phyloP scores from a whole-genome alignment of 2,888 invertebrate species.

The Candidula unifasciata region DNA sequence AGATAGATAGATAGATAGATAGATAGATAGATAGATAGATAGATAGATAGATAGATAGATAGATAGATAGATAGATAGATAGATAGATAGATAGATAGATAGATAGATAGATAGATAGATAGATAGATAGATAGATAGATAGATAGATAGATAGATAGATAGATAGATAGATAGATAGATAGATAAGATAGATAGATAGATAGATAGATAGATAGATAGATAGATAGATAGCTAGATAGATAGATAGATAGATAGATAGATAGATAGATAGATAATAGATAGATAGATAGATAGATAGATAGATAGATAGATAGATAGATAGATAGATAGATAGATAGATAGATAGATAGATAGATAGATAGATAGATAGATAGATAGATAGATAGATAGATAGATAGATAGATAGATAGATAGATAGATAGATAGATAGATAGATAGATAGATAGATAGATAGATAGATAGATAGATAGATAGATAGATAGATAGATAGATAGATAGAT shows the following conservation, averaged over 20 bases:
- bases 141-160: neutral
- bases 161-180: too few species aligned
- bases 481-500: neutral
- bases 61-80: neutral
- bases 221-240: too few species aligned
- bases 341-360: neutral
- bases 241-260: too few species aligned
- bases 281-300: too few species aligned
- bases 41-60: neutral
- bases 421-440: constrained; percentile 12
- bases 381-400: constrained; percentile 6
- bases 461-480: constrained; percentile 17
- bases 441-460: constrained; percentile 9
- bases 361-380: neutral
- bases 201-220: too few species aligned
- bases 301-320: too few species aligned
- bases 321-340: neutral
- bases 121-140: neutral
- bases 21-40: neutral
- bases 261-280: too few species aligned
- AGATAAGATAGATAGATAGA: too few species aligned
- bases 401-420: neutral
- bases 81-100: neutral
- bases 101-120: neutral
- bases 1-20: neutral